These are phyloP conservation scores for Cladopsammia gracilis DNA, from an alignment of 64 coral and sea anemone species.

Conservation along the genomic window DNA sequence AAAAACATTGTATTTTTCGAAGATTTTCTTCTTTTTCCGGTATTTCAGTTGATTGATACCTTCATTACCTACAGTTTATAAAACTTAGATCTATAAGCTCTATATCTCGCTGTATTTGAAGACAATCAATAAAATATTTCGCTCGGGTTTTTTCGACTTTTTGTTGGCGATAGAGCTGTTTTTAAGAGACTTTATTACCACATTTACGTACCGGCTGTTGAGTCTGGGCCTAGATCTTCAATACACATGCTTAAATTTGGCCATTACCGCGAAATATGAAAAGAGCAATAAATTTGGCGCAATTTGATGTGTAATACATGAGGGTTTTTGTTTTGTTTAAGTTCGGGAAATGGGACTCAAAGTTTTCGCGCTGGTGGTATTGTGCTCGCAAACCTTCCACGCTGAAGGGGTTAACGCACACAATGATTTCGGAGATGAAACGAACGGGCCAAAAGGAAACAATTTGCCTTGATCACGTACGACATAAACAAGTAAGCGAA, in stretches of 20 bases:
- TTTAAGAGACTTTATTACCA: background rate
- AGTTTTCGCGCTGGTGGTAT: constrained; percentile 23
- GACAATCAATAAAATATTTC: too few species aligned
- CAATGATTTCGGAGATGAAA: background rate
- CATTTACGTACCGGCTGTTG: background rate
- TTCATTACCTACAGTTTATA: too few species aligned
- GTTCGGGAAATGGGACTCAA: constrained; percentile 12
- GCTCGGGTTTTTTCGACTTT: too few species aligned
- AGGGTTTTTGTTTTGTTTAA: background rate
- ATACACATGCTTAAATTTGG: constrained; percentile 17
- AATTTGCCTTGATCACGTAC: constrained; percentile 20
- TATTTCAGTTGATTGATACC: too few species aligned
- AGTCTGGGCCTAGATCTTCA: constrained; percentile 13
- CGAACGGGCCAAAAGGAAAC: constrained; percentile 8
- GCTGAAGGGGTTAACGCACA: background rate
- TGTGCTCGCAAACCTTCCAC: background rate
- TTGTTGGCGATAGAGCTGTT: background rate
- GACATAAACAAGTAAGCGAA: constrained; percentile 34
- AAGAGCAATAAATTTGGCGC: constrained; percentile 51
- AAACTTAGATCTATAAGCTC: too few species aligned
- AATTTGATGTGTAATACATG: constrained; percentile 60
- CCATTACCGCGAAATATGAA: constrained; percentile 47
- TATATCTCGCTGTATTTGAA: too few species aligned
- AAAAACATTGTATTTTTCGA: too few species aligned
- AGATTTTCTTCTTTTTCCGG: too few species aligned